Evolutionary conservation across 1,140 invertebrate genomes (phyloP), one percentile per base, ranked within the genome.

Genomic region (Diorhabda elongata): DNA sequence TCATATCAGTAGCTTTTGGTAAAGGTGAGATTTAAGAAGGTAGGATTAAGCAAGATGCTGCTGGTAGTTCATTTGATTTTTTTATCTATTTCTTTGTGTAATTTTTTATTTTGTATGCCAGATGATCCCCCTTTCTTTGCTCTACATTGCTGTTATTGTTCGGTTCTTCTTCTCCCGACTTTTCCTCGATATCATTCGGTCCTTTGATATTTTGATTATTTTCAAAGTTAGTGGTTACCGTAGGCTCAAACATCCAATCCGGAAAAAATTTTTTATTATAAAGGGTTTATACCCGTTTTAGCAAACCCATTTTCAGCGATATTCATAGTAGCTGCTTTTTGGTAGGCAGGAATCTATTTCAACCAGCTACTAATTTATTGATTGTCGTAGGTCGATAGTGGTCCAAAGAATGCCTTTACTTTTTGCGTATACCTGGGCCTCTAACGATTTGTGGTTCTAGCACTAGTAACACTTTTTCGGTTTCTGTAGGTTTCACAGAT

Each of bases 231-330:
- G 44, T 42, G 9, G 42, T 66, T 60, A 61, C 66, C 43, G 43
- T 6, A 61, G 58, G 58, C 9, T 59, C 58, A 59, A 59, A 59
- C 58, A 59, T 8, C 58, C 58, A 59, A 59, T 59, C 58, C 58
- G 41, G 2, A 69, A 69, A 52, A 69, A 26, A 56, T 11, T 69
- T 43, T 56, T 42, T 60, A 56, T 81, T 68, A n/a, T n/a, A 77
- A 56, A 56, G 26, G 78, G 78, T 68, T 78, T 57, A 81, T 80
- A 59, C 80, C 78, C 9, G 79, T 78, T 60, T 62, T 69, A 62
- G 61, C 70, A 69, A 81, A 80, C 5, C 75, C 76, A 69, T 76
- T 79, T 5, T 77, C 58, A 9, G 77, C 72, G 26, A 58, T 78
- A 58, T 61, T 5, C 42, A 69, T 70, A 47, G 68, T 80, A 60